Conservation (phyloP, 2,797 vertebrate genomes). For the Peromyscus eremicus region DNA sequence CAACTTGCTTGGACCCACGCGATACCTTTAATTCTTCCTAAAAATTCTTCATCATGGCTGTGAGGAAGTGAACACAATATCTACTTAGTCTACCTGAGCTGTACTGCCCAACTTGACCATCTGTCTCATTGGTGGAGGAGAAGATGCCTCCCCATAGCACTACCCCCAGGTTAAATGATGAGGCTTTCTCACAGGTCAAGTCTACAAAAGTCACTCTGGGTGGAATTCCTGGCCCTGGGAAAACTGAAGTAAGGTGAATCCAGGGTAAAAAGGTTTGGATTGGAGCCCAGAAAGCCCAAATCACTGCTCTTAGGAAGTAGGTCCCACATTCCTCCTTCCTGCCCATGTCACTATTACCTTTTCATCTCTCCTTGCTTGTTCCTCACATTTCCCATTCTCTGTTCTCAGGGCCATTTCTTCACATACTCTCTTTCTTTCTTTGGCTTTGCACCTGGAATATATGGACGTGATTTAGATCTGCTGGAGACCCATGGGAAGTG, state of each 20-base stretch:
- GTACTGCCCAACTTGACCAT: not conserved
- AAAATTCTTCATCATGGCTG: not conserved
- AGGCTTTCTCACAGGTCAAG: not conserved
- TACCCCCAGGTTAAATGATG: not conserved
- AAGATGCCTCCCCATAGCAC: not conserved
- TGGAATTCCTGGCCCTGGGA: not conserved
- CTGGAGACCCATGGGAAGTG: not conserved
- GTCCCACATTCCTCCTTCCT: not conserved
- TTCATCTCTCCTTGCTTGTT: not conserved
- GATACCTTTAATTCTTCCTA: not conserved
- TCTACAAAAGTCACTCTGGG: not conserved
- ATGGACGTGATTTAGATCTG: not conserved
- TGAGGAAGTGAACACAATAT: not conserved
- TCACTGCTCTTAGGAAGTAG: not conserved
- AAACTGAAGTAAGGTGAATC: not conserved
- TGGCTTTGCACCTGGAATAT: not conserved
- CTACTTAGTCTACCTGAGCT: not conserved
- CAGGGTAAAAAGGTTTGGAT: not conserved
- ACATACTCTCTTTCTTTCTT: not conserved
- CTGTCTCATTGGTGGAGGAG: not conserved
- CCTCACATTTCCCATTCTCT: not conserved
- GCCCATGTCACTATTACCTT: not conserved
- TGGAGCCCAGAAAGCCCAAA: not conserved
- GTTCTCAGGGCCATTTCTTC: constrained; percentile 3
- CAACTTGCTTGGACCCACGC: not conserved